Evolutionary conservation across 2,888 invertebrate species (phyloP).

Genomic region (Subacronicta megacephala): DNA sequence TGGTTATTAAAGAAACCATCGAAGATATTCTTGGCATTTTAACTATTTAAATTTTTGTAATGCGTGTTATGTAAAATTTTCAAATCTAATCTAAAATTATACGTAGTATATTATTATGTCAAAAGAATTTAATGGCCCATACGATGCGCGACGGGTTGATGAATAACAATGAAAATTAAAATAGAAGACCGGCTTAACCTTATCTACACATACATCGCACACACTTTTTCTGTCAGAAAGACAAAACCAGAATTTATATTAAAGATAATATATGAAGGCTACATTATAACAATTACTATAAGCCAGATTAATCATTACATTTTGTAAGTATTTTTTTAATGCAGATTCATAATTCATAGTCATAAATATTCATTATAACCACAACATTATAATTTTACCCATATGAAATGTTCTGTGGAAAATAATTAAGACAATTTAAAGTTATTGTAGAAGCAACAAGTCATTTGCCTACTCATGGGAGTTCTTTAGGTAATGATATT

Average conservation of each 20-base stretch:
- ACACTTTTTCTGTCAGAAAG: conserved; percentile 7
- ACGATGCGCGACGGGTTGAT: conserved; percentile 12
- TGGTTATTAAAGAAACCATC: conserved; percentile 41
- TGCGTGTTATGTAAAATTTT: conserved; percentile 19
- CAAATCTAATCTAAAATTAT: conserved; percentile 26
- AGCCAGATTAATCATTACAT: background rate
- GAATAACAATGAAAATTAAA: conserved; percentile 37
- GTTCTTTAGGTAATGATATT: too few species aligned
- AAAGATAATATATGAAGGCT: conserved; percentile 7
- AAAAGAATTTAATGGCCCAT: conserved; percentile 45
- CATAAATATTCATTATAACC: conserved; percentile 1
- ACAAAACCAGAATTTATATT: conserved; percentile 21
- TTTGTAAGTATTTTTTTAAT: background rate
- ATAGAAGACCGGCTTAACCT: conserved; percentile 10
- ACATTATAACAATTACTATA: conserved; percentile 18
- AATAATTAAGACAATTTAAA: too few species aligned
- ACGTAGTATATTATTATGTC: conserved; percentile 5
- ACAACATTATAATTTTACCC: too few species aligned
- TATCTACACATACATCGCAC: conserved; percentile 20
- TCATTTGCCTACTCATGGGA: too few species aligned
- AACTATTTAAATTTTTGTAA: conserved; percentile 11
- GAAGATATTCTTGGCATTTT: conserved; percentile 18
- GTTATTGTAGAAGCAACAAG: too few species aligned
- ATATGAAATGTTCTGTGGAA: too few species aligned
- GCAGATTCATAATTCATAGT: background rate